Percentiles rank a stretch among this genome's conserved stretches.
Conservation (phyloP, 2,113 vertebrate species). For the Lophochroa leadbeateri region DNA sequence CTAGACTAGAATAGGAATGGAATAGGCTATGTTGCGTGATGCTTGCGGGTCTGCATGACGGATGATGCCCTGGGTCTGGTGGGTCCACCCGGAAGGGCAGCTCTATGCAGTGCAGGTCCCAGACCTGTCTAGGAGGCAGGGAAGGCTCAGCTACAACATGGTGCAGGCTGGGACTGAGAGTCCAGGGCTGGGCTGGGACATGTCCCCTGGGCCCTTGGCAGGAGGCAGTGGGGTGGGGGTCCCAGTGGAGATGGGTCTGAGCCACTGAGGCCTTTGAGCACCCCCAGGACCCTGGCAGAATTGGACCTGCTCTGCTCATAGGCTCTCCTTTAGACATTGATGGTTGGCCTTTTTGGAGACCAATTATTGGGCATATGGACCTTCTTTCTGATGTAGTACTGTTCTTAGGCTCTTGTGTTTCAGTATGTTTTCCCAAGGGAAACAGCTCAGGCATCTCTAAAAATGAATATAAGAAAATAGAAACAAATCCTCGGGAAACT, state of each 20-base stretch:
- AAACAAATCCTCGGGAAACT: not conserved
- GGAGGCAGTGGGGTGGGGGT: not conserved
- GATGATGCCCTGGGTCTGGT: not conserved
- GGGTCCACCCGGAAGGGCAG: not conserved
- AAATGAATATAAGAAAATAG: not conserved
- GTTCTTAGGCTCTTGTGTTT: not conserved
- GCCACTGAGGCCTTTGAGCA: not conserved
- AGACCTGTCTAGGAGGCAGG: not conserved
- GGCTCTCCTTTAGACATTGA: not conserved
- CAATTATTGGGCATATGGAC: not conserved
- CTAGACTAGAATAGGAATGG: too few species aligned
- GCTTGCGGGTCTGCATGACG: not conserved
- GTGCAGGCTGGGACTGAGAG: not conserved
- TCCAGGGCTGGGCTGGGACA: not conserved
- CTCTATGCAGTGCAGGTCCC: not conserved
- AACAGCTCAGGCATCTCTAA: not conserved
- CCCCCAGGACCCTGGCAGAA: not conserved
- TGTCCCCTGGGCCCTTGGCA: not conserved
- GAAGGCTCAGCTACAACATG: not conserved
- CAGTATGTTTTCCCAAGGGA: not conserved
- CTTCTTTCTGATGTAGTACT: not conserved
- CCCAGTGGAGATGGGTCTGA: not conserved
- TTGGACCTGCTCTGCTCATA: not conserved
- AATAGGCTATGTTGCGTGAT: not conserved
- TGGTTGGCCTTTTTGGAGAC: not conserved